Percentiles rank a stretch among this genome's conserved stretches.
Conservation (phyloP, 2,888 invertebrate species). For the Notodonta dromedarius region DNA sequence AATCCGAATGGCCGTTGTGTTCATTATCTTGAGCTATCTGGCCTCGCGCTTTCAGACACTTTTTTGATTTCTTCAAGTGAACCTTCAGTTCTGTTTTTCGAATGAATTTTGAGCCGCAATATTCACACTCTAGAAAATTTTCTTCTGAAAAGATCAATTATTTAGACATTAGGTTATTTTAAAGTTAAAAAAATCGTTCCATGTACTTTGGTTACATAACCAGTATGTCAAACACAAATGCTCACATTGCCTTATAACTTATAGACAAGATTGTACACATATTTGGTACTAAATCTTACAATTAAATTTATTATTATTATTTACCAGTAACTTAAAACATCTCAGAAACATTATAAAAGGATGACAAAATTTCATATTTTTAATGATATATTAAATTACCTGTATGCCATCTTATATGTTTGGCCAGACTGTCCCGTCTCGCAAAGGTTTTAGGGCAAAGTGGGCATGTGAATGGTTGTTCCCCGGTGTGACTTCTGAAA, state of each 20-base stretch:
- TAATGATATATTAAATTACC: constrained; percentile 41
- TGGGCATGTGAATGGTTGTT: constrained; percentile 54
- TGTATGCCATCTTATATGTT: constrained; percentile 53
- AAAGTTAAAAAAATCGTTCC: too few relatives aligned
- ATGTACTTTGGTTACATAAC: too few relatives aligned
- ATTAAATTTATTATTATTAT: too few relatives aligned
- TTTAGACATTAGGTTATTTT: too few relatives aligned
- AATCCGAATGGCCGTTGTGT: background rate
- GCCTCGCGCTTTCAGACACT: constrained; percentile 28
- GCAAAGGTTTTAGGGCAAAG: constrained; percentile 53
- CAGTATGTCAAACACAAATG: too few relatives aligned
- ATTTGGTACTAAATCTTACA: too few relatives aligned
- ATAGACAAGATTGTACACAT: too few relatives aligned
- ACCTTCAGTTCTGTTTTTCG: constrained; percentile 33
- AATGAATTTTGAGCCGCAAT: constrained; percentile 46
- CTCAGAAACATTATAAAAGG: too few relatives aligned
- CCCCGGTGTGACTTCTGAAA: constrained; percentile 59
- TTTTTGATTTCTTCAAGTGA: constrained; percentile 40
- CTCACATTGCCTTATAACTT: too few relatives aligned
- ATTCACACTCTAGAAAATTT: constrained; percentile 48
- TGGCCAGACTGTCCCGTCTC: constrained; percentile 45
- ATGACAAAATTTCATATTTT: too few relatives aligned
- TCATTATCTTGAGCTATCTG: background rate
- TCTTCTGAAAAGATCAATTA: constrained; percentile 49
- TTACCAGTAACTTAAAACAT: too few relatives aligned